Percentiles rank a stretch among this genome's conserved stretches.
These are phyloP conservation scores for Brachyalestes nurse DNA, from an alignment of 2,797 vertebrate genomes.

Conservation along the genomic window DNA sequence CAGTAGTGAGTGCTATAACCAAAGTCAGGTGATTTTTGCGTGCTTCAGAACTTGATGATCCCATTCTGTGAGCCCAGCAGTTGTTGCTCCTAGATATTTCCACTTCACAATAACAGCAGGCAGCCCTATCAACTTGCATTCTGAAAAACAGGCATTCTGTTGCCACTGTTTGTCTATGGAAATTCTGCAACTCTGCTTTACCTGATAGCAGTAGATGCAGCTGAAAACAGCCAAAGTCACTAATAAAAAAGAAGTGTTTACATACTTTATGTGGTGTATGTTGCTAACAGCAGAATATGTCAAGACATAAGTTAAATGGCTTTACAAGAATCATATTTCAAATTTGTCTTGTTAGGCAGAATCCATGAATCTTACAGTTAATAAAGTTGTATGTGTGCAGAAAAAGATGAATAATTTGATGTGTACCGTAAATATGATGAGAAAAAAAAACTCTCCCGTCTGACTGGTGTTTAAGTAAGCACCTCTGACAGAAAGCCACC, in stretches of 20 bases:
- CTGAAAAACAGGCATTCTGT: background rate
- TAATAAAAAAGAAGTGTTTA: background rate
- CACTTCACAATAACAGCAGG: background rate
- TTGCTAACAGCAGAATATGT: background rate
- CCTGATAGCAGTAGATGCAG: too few species aligned
- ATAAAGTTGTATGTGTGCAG: background rate
- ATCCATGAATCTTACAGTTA: background rate
- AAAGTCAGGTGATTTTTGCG: background rate
- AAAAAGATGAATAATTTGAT: background rate
- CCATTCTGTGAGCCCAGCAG: background rate
- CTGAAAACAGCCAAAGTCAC: too few species aligned
- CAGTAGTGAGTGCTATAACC: background rate
- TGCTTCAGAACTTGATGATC: background rate
- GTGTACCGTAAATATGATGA: background rate
- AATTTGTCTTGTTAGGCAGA: background rate
- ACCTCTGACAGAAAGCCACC: constrained; percentile 8
- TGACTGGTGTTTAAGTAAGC: background rate
- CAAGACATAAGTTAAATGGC: background rate
- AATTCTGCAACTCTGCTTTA: too few species aligned
- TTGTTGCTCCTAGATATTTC: background rate
- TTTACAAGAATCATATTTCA: background rate
- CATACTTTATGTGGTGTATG: background rate
- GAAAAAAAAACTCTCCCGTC: background rate
- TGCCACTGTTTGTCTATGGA: background rate
- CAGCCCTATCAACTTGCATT: background rate